phyloP scores from a whole-genome alignment of 2,797 vertebrate genomes.

The Orestias chungarensis region DNA sequence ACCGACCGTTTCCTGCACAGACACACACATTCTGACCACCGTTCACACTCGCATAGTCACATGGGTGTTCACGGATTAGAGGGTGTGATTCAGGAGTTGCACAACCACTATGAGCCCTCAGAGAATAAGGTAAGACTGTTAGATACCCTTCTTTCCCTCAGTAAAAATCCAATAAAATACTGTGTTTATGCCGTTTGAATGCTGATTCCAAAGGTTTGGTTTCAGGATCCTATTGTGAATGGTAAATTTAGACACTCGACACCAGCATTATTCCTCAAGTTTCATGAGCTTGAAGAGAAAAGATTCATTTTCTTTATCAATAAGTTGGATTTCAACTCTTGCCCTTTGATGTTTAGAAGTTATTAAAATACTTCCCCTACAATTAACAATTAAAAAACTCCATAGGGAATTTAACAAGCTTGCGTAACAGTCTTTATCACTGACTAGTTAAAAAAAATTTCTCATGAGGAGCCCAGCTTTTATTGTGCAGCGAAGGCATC shows the following conservation, averaged over 20 bases:
- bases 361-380: background rate
- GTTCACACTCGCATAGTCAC: slow-evolving; percentile 1
- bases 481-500: background rate
- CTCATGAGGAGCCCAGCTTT: background rate
- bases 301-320: background rate
- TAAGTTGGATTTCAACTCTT: background rate
- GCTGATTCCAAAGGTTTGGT: background rate
- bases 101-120: slow-evolving; percentile 59
- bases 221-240: background rate
- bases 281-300: background rate
- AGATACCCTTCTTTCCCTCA: background rate
- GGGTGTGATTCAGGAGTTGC: slow-evolving; percentile 60
- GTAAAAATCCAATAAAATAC: background rate
- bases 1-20: slow-evolving; percentile 58
- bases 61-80: slow-evolving; percentile 44
- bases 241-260: background rate
- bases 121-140: slow-evolving; percentile 51
- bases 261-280: background rate
- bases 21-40: slow-evolving; percentile 35
- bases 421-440: slow-evolving; percentile 2
- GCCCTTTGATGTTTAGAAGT: background rate
- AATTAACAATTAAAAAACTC: background rate
- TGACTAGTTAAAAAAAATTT: background rate
- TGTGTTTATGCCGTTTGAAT: background rate
- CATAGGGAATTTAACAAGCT: background rate